Base-by-base conservation (phyloP, 2,888 invertebrate genomes). In the Coremacera marginata region DNA sequence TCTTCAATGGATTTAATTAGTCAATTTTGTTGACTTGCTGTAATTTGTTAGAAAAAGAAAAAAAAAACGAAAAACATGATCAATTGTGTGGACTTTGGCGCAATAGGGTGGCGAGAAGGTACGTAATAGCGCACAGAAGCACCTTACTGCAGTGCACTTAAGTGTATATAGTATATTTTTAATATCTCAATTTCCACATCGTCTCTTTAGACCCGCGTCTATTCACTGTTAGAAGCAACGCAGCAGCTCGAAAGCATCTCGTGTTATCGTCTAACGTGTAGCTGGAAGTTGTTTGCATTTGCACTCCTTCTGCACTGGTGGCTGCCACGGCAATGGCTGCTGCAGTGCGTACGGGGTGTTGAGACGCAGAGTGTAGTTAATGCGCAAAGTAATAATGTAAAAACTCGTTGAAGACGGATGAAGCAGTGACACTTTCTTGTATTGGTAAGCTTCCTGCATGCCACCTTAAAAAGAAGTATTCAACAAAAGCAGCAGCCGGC, bases 251-350 rank as follows among this genome's bases (percentile, higher is more conserved):
- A 65, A 77, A 79, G 81, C 82, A 84, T 84, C 84, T 85, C 84
- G 86, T 86, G 83, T 84, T 84, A 83, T 85, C 86, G 84, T 84
- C 86, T 85, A 85, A 85, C 86, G 85, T 85, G 85, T 86, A 85
- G 83, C 86, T 85, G 85, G 85, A 85, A 85, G 85, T 86, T 83
- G 83, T 86, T 84, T 85, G 85, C 83, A 84, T 83, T 82, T 84
- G 84, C 84, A 83, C 85, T 81, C 83, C 84, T 81, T 82, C n/a
- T 55, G 55, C 83, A 81, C 83, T 73, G n/a, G 27, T 63, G 31
- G 51, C 49, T 60, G 72, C 72, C n/a, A 16, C 44, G 4, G 52
- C 52, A 8, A 19, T 8, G 5, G n/a, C 9, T 55, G 37, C 19
- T 34, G n/a, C 37, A 34, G 11, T 37, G 5, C 34, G 19, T 19